Percentiles rank a stretch among this genome's conserved stretches.
These are phyloP conservation scores for Erythrolamprus reginae DNA, from an alignment of 2,113 vertebrate genomes.

Conservation along the genomic window DNA sequence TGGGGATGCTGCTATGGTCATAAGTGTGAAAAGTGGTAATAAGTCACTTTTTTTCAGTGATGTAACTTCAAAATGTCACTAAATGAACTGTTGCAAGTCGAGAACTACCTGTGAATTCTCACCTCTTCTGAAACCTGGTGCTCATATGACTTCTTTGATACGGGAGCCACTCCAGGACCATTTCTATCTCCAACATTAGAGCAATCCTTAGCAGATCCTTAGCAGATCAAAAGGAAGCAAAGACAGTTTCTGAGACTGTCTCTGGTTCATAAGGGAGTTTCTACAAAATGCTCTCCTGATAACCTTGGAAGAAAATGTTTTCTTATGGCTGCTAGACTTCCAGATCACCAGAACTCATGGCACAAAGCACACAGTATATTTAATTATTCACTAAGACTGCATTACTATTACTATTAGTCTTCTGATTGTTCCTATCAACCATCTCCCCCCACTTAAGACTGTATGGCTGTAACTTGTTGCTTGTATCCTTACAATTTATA, in stretches of 20 bases:
- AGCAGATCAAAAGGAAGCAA: background rate
- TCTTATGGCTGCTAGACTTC: background rate
- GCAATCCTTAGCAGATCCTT: background rate
- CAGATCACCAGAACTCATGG: background rate
- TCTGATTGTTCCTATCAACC: too few species aligned
- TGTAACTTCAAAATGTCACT: background rate
- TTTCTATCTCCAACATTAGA: background rate
- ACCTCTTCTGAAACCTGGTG: background rate
- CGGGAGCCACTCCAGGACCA: background rate
- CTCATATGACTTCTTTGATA: background rate
- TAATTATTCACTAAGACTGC: too few species aligned
- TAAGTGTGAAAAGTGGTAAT: background rate
- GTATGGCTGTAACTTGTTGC: too few species aligned
- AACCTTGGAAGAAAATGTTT: background rate
- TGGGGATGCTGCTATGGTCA: background rate
- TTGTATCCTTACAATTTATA: too few species aligned
- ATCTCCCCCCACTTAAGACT: too few species aligned
- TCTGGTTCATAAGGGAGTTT: background rate
- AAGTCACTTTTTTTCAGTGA: background rate
- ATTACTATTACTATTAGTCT: too few species aligned
- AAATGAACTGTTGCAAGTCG: background rate
- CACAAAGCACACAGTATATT: background rate
- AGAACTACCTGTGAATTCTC: background rate
- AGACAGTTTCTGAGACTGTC: background rate
- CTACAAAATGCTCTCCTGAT: background rate